phyloP scores from a whole-genome alignment of 1,140 invertebrate genomes.

The Harpegnathos saltator region DNA sequence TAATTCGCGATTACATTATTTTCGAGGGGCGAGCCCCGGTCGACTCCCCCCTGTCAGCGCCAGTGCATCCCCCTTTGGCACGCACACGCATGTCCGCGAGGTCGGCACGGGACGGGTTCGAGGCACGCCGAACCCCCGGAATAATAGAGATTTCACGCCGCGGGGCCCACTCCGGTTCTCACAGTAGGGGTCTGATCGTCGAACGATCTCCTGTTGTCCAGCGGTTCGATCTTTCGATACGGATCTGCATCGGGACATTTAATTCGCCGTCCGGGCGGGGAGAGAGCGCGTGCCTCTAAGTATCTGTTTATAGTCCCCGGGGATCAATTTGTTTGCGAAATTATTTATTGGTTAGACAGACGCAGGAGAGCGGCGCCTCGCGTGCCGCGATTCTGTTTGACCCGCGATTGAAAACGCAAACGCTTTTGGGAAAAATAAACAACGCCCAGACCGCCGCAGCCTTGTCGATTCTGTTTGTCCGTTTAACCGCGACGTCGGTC shows the following conservation, averaged over 20 bases:
- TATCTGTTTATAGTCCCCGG: slow-evolving; percentile 85
- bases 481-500: background rate
- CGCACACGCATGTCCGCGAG: slow-evolving; percentile 38
- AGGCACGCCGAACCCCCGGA: slow-evolving; percentile 73
- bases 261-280: slow-evolving; percentile 10
- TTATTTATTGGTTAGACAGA: slow-evolving; percentile 86
- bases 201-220: slow-evolving; percentile 75
- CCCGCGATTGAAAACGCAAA: slow-evolving; percentile 71
- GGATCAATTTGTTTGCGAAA: slow-evolving; percentile 86
- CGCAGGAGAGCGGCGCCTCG: slow-evolving; percentile 79
- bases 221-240: background rate
- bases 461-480: background rate
- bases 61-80: slow-evolving; percentile 73
- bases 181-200: slow-evolving; percentile 81
- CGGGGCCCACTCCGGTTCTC: slow-evolving; percentile 83
- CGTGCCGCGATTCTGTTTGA: slow-evolving; percentile 82
- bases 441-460: background rate
- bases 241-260: background rate
- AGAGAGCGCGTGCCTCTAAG: slow-evolving; percentile 82
- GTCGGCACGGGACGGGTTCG: slow-evolving; percentile 66
- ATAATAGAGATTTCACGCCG: slow-evolving; percentile 86
- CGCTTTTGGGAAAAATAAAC: slow-evolving; percentile 83
- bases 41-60: slow-evolving; percentile 79
- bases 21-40: slow-evolving; percentile 69
- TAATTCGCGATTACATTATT: slow-evolving; percentile 85